Base-by-base conservation (phyloP, 1,140 invertebrate genomes). In the Drosophila sechellia region DNA sequence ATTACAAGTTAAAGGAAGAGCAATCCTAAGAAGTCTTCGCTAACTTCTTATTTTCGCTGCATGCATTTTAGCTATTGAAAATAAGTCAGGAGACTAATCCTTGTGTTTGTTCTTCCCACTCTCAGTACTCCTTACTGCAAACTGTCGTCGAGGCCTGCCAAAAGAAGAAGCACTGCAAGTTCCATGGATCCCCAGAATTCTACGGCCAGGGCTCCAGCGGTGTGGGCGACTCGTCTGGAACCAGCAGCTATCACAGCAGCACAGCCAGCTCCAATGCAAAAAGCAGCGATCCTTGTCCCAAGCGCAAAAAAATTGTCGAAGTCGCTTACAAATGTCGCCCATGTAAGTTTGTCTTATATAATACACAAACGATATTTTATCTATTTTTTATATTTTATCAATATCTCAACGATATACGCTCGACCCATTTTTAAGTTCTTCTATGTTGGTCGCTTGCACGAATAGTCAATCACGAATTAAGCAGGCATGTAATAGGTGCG, bases 241-340 rank as follows among this genome's bases (percentile, higher is more conserved):
- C 79, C 40, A 91, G 84, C 53, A 92, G 87, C 63, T 85, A 92
- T 74, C 77, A 90, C 71, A 91, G 81, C 63, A 92, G 83, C 57
- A 92, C 86, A 43, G 79, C 85, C 55, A 91, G 83, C 65, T 79
- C 84, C 10, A 84, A 75, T 70, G 63, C 83, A 75, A 85, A 87
- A 64, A 89, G 76, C 63, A 77, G 48, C 64, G 97, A 98, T 93
- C 97, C 97, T 0, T 98, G 98, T 92, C 97, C 97, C 27, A 95
- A 95, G 39, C 94, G 96, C 11, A 94, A 95, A 31, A 98, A 98
- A 93, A 98, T 97, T 92, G 96, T 98, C 77, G 97, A 98, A 93
- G 96, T 98, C 25, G 96, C 97, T 65, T 98, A 97, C 93, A 98
- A 98, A 93, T 99, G 97, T 94, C 95, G 97, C 93, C 98, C 97